These are phyloP conservation scores for Salvelinus alpinus DNA, from an alignment of 2,113 vertebrate species.

Conservation along the genomic window DNA sequence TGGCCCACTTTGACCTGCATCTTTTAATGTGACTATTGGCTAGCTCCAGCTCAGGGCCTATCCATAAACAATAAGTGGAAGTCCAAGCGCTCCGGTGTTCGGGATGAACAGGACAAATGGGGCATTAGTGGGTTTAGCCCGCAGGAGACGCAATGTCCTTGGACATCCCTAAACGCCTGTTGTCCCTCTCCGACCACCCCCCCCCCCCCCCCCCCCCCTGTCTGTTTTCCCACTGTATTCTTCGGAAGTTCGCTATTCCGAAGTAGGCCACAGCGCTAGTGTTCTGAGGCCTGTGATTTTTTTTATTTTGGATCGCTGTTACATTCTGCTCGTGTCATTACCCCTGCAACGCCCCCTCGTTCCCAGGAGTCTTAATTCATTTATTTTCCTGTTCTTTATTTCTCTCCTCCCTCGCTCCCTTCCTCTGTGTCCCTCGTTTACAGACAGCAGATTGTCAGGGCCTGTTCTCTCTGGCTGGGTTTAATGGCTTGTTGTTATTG, in stretches of 20 bases:
- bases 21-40: no score
- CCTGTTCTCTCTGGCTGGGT: neutral
- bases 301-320: neutral
- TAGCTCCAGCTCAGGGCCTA: no score
- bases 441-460: constrained; percentile 7
- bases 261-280: neutral
- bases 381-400: constrained; percentile 2
- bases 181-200: no score
- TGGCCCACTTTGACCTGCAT: neutral
- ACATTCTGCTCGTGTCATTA: constrained; percentile 3
- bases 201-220: neutral
- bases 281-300: neutral
- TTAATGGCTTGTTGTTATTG: constrained; percentile 16
- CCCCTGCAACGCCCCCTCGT: neutral
- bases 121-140: neutral
- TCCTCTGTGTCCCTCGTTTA: neutral
- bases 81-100: neutral
- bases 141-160: neutral
- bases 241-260: neutral
- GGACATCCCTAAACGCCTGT: neutral
- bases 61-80: neutral
- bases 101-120: neutral
- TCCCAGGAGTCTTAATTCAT: constrained; percentile 1
- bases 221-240: neutral
- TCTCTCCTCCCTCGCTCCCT: neutral